Conservation (phyloP, 2,797 vertebrate species). For the Vespertilio murinus region DNA sequence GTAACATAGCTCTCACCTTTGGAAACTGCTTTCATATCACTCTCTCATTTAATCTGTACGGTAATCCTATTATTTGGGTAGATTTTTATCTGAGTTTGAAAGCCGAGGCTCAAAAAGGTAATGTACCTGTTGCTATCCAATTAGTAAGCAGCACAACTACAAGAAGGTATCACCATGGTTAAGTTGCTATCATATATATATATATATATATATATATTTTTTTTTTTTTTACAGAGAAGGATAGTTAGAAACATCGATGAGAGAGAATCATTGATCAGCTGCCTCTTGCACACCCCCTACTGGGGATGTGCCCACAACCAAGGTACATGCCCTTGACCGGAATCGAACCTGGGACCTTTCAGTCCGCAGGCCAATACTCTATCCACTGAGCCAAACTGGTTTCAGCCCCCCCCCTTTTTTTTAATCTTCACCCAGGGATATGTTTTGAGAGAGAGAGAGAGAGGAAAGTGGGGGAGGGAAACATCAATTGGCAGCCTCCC, state of each 20-base stretch:
- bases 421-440: neutral
- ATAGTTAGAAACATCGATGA: too few relatives aligned
- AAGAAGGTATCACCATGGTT: neutral
- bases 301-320: too few relatives aligned
- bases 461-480: neutral
- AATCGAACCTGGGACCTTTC: too few relatives aligned
- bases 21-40: slow-evolving; percentile 27
- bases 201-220: too few relatives aligned
- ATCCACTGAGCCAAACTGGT: too few relatives aligned
- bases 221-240: too few relatives aligned
- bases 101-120: slow-evolving; percentile 30
- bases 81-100: slow-evolving; percentile 52
- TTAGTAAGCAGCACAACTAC: neutral
- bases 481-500: neutral
- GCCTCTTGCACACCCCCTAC: too few relatives aligned
- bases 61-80: neutral
- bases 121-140: neutral
- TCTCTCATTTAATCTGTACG: neutral
- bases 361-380: too few relatives aligned
- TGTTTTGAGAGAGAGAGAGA: neutral
- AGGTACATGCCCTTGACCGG: too few relatives aligned
- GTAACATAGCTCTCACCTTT: neutral
- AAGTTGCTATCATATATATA: too few relatives aligned
- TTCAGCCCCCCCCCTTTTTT: neutral
- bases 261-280: too few relatives aligned